Evolutionary conservation across 1,140 invertebrate genomes (phyloP).

Genomic region (Drosophila pseudoananassae): DNA sequence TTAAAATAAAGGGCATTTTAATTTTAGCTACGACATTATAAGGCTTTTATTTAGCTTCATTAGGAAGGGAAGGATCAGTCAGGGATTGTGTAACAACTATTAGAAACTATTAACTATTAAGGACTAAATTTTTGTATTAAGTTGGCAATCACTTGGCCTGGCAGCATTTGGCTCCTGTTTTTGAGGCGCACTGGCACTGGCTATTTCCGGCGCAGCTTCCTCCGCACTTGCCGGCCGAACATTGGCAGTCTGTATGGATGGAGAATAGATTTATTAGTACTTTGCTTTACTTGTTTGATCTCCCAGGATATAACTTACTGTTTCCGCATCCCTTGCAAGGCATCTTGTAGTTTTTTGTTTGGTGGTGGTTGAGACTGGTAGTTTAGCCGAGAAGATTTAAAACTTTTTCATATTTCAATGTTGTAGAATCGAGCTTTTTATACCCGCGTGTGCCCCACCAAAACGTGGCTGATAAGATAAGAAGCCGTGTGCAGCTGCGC

Average conservation of each 20-base stretch:
- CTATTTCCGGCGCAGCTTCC: slow-evolving; percentile 58
- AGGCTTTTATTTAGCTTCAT: slow-evolving; percentile 8
- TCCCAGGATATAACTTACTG: slow-evolving; percentile 42
- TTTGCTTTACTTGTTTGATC: neutral
- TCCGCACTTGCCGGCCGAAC: slow-evolving; percentile 65
- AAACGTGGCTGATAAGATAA: slow-evolving; percentile 51
- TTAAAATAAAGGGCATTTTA: neutral
- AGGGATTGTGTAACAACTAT: slow-evolving; percentile 10
- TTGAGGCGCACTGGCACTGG: slow-evolving; percentile 60
- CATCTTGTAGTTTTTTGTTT: slow-evolving; percentile 40
- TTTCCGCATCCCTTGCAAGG: slow-evolving; percentile 77
- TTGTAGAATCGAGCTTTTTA: slow-evolving; percentile 20
- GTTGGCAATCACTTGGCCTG: slow-evolving; percentile 49
- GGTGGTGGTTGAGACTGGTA: neutral
- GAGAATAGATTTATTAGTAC: slow-evolving; percentile 7
- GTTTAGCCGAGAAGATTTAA: neutral
- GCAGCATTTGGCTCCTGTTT: slow-evolving; percentile 51
- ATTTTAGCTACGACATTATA: slow-evolving; percentile 12
- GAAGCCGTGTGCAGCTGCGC: slow-evolving; percentile 58
- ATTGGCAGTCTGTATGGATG: slow-evolving; percentile 55
- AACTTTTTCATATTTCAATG: slow-evolving; percentile 19
- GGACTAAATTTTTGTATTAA: neutral
- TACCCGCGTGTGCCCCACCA: slow-evolving; percentile 12
- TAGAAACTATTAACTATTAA: slow-evolving; percentile 4
- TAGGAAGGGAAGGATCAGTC: slow-evolving; percentile 10